Conservation (phyloP, 1,140 invertebrate genomes). For the Eueides isabella region DNA sequence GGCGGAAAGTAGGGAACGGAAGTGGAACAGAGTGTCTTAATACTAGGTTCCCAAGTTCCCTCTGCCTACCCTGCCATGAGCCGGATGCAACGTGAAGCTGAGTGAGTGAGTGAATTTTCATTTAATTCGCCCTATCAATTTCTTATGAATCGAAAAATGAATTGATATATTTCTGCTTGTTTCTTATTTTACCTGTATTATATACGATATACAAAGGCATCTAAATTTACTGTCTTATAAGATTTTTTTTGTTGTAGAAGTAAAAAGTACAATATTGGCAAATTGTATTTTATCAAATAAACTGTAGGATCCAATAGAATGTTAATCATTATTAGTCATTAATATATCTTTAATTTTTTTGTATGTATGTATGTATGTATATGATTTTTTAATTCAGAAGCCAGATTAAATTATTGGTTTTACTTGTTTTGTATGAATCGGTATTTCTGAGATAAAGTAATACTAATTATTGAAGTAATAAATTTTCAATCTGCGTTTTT, state of each 20-base stretch:
- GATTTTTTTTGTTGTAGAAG: neutral
- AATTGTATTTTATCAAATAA: neutral
- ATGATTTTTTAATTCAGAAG: neutral
- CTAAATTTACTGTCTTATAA: neutral
- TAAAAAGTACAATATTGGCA: neutral
- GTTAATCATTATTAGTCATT: neutral
- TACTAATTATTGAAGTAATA: too few species aligned
- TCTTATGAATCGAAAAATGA: neutral
- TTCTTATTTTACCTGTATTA: neutral
- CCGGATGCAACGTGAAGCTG: too few species aligned
- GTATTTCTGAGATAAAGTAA: too few species aligned
- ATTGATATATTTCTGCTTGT: neutral
- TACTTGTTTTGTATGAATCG: too few species aligned
- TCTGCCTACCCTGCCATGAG: too few species aligned
- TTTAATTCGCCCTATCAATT: too few species aligned
- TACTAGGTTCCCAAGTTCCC: too few species aligned
- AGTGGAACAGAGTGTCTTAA: too few species aligned
- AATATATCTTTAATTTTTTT: neutral
- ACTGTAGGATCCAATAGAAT: neutral
- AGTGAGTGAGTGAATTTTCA: too few species aligned
- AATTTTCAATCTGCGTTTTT: too few species aligned
- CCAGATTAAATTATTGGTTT: too few species aligned
- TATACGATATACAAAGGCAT: neutral
- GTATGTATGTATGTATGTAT: neutral
- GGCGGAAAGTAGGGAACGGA: too few species aligned